Percentiles rank a stretch among this genome's conserved stretches.
These are phyloP conservation scores for Piprites chloris DNA, from an alignment of 2,113 vertebrate species.

Conservation along the genomic window DNA sequence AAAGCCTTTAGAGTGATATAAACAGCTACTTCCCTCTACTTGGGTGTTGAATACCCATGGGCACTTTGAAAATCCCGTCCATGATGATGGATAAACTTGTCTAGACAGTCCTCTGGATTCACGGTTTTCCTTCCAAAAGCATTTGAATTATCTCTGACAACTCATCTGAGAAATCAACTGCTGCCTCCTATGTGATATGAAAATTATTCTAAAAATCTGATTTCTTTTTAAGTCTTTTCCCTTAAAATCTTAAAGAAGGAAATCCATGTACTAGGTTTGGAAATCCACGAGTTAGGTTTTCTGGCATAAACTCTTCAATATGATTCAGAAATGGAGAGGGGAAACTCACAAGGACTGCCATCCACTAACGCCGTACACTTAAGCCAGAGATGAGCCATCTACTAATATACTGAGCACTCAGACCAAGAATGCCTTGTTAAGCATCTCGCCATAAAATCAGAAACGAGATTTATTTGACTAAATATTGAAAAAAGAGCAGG, in stretches of 20 bases:
- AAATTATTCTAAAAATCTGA: background rate
- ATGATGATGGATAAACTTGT: background rate
- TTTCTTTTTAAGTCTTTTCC: background rate
- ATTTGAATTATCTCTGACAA: background rate
- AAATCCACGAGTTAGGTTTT: background rate
- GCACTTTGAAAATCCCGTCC: background rate
- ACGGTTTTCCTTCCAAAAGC: background rate
- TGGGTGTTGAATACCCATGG: background rate
- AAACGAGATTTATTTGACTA: background rate
- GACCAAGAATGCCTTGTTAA: background rate
- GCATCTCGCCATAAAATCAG: background rate
- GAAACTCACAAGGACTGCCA: background rate
- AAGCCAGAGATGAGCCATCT: background rate
- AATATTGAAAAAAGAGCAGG: background rate
- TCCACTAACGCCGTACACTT: background rate
- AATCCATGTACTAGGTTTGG: background rate
- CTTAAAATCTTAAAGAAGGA: background rate
- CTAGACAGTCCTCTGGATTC: background rate
- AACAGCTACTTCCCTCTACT: background rate
- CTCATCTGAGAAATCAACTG: background rate
- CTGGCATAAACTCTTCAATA: background rate
- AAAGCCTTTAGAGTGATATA: background rate
- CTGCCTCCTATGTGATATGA: background rate
- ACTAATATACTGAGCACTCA: background rate
- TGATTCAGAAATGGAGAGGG: background rate